Base-by-base conservation (phyloP, 1,140 invertebrate genomes). In the Cepaea nemoralis region DNA sequence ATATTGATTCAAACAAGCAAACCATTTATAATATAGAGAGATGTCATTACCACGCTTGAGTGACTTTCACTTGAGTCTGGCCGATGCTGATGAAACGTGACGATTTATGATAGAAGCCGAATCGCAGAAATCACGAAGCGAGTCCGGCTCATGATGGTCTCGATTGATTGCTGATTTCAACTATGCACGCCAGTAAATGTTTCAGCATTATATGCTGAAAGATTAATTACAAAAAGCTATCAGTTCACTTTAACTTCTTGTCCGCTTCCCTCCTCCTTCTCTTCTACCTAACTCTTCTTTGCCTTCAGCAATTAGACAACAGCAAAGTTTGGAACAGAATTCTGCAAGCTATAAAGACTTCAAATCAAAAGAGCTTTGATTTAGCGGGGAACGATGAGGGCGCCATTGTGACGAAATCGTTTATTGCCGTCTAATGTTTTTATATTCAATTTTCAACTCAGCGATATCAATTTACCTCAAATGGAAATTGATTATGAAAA, bases 401-500 rank as follows among this genome's bases (percentile, higher is more conserved):
- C 19, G 69, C 12, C n/a, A 37, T 70, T 70, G n/a, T 70, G 40
- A 42, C 37, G 2, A 31, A 40, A 24, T 39, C 35, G 35, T 70
- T 70, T 70, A 39, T 70, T 35, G 37, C 69, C 35, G 37, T 31
- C 69, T 70, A 70, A 70, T 70, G 69, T 39, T 70, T 70, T 39
- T 70, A 70, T 70, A 70, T 70, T n/a, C 27, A 3, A 40, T 70
- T 70, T 70, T 63, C 22, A 5, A 39, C 69, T 42, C 69, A 2
- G 35, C 37, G 8, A 48, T 74, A 74, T 50, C 40, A 74, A 48
- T 74, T 74, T 48, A 74, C 71, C 40, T 74, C 16, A 74, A 74
- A 74, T 74, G 71, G 42, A 74, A 74, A 74, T 74, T 74, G 40
- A 74, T 74, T 74, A 50, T 50, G 42, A 74, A 74, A 42, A 74